Evolutionary conservation across 2,888 invertebrate genomes (phyloP).

Genomic region (Amitus sp.): DNA sequence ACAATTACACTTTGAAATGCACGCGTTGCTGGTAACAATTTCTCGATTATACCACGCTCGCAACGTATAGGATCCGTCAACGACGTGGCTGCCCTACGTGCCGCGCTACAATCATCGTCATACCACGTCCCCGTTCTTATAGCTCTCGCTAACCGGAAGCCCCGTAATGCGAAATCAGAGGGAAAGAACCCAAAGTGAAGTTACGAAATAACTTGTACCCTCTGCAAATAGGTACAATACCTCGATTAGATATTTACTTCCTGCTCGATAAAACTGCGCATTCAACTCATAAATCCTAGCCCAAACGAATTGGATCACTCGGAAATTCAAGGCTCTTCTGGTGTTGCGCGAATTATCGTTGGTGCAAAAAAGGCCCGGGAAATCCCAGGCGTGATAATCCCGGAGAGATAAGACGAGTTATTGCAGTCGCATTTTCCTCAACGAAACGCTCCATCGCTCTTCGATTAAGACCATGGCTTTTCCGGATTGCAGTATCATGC

Average conservation of each 20-base stretch:
- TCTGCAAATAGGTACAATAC: slow-evolving; percentile 4
- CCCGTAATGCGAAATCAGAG: slow-evolving; percentile 17
- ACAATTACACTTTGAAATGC: slow-evolving; percentile 25
- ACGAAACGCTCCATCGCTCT: slow-evolving; percentile 25
- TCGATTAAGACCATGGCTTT: slow-evolving; percentile 27
- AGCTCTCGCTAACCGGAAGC: slow-evolving; percentile 12
- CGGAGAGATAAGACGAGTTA: slow-evolving; percentile 27
- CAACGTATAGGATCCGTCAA: slow-evolving; percentile 9
- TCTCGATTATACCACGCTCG: slow-evolving; percentile 26
- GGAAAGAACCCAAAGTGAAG: slow-evolving; percentile 8
- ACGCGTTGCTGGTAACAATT: slow-evolving; percentile 31
- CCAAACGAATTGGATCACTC: no score
- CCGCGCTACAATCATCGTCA: slow-evolving; percentile 25
- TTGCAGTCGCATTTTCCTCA: slow-evolving; percentile 25
- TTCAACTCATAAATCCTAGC: background rate
- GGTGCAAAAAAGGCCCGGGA: slow-evolving; percentile 6
- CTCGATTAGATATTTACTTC: slow-evolving; percentile 1
- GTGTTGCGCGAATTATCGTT: background rate
- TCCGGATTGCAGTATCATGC: slow-evolving; percentile 18
- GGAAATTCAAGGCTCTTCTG: no score
- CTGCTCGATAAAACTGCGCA: background rate
- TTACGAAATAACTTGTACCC: slow-evolving; percentile 9
- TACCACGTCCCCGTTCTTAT: slow-evolving; percentile 20
- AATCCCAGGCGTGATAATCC: slow-evolving; percentile 16
- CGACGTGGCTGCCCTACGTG: slow-evolving; percentile 20